Conservation (phyloP, 2,888 invertebrate genomes). For the Epinotia bilunana region DNA sequence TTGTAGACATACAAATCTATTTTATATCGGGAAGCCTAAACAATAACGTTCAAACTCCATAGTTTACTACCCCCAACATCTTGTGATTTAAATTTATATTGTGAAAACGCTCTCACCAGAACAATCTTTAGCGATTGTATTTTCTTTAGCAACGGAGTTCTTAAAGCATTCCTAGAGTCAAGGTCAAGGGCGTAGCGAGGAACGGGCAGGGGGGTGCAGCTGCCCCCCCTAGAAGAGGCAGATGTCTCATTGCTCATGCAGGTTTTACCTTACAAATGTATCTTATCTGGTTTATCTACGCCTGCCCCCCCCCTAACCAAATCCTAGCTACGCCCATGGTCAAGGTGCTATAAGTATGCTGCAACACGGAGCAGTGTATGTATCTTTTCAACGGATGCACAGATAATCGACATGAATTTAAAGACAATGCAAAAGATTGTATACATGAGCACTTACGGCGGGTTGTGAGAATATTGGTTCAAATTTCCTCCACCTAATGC, state of each 20-base stretch:
- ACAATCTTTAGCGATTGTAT: not conserved
- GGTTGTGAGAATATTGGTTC: not conserved
- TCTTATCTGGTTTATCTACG: too few species aligned
- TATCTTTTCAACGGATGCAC: not conserved
- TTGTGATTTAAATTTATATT: conserved; percentile 2
- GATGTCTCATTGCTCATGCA: too few species aligned
- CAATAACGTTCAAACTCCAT: not conserved
- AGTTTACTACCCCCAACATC: not conserved
- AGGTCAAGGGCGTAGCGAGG: too few species aligned
- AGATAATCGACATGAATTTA: not conserved
- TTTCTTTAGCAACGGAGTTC: not conserved
- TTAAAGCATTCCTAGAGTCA: not conserved
- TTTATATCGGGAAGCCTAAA: conserved; percentile 28
- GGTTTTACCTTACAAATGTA: too few species aligned
- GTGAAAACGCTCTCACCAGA: not conserved
- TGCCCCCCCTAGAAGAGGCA: too few species aligned
- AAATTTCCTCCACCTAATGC: not conserved
- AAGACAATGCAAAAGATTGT: not conserved
- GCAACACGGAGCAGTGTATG: not conserved
- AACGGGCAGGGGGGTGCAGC: too few species aligned
- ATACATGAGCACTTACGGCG: not conserved
- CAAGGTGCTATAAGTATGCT: not conserved
- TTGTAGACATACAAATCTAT: conserved; percentile 42
- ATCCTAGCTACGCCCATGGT: too few species aligned
- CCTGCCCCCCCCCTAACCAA: too few species aligned